These are phyloP conservation scores for Lasioglossum malachurum DNA, from an alignment of 2,888 invertebrate species.

Conservation along the genomic window DNA sequence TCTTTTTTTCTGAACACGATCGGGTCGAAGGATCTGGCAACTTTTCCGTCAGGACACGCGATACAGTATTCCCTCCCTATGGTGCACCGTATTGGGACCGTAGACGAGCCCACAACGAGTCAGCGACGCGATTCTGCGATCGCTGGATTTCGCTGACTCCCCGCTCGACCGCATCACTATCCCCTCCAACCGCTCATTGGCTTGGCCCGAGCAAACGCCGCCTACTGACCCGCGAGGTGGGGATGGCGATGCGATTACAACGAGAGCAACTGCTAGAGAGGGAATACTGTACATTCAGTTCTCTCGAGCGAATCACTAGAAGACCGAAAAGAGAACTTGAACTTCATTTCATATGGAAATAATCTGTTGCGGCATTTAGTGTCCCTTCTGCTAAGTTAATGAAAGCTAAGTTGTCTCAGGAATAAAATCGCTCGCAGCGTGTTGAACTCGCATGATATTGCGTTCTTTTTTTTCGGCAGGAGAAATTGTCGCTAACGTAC, in stretches of 20 bases:
- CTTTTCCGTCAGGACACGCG: conserved; percentile 26
- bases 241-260: background rate
- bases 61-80: conserved; percentile 15
- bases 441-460: background rate
- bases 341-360: background rate
- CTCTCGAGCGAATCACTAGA: conserved; percentile 13
- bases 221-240: background rate
- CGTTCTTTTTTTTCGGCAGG: background rate
- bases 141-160: background rate
- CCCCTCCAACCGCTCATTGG: background rate
- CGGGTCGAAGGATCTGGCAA: conserved; percentile 26
- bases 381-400: background rate
- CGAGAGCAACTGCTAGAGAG: background rate
- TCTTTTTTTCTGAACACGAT: conserved; percentile 33
- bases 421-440: background rate
- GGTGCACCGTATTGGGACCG: background rate
- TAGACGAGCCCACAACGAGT: background rate
- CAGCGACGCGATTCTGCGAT: background rate
- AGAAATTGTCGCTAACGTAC: background rate
- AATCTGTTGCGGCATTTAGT: background rate
- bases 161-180: background rate
- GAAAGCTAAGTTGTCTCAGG: background rate
- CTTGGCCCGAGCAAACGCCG: background rate
- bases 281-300: conserved; percentile 19
- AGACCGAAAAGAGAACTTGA: background rate